These are phyloP conservation scores for Pachyseris speciosa DNA, from an alignment of 64 coral and sea anemone genomes.

Conservation along the genomic window DNA sequence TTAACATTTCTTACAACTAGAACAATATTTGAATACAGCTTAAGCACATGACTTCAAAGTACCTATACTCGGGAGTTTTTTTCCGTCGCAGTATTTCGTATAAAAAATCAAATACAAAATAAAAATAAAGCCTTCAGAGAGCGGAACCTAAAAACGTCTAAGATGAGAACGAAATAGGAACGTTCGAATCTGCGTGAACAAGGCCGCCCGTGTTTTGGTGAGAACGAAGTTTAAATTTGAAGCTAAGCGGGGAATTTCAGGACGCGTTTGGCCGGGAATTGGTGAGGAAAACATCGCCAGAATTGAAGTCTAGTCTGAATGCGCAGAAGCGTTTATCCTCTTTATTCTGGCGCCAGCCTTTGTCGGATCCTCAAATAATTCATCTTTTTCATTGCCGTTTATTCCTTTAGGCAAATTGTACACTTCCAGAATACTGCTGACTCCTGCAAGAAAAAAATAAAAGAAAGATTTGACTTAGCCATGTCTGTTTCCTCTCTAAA, in stretches of 20 bases:
- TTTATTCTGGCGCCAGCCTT: slow-evolving; percentile 46
- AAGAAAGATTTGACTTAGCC: too few relatives aligned
- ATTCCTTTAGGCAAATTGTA: slow-evolving; percentile 9
- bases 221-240: slow-evolving; percentile 57
- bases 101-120: slow-evolving; percentile 79
- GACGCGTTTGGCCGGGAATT: background rate
- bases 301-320: background rate
- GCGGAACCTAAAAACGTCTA: slow-evolving; percentile 73
- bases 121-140: slow-evolving; percentile 69
- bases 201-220: background rate
- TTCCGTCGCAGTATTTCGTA: slow-evolving; percentile 39
- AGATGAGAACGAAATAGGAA: slow-evolving; percentile 38
- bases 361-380: slow-evolving; percentile 49
- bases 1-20: slow-evolving; percentile 46
- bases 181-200: slow-evolving; percentile 45
- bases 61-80: background rate
- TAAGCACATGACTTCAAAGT: background rate
- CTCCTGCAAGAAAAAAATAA: background rate
- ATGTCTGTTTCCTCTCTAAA: too few relatives aligned
- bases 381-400: slow-evolving; percentile 27
- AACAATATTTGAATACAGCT: slow-evolving; percentile 30
- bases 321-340: background rate
- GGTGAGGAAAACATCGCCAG: slow-evolving; percentile 36
- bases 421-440: slow-evolving; percentile 31
- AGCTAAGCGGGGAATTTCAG: slow-evolving; percentile 4